Percentiles rank a stretch among this genome's conserved stretches.
Evolutionary conservation across 1,140 invertebrate species (phyloP).

Genomic region (Drosophila kikkawai): DNA sequence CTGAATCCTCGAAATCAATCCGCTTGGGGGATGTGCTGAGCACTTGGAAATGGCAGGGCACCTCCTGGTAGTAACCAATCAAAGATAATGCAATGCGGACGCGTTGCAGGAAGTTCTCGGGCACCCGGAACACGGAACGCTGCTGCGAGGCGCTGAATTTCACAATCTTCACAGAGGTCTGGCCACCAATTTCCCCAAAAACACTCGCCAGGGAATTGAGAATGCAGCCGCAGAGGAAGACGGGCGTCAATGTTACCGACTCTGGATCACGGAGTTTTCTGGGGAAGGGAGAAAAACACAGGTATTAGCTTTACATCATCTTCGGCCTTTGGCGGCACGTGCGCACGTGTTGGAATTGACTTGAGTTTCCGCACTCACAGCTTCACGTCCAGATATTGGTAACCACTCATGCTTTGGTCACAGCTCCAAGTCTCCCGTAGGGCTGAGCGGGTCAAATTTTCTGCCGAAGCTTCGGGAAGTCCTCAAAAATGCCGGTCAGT

Average conservation of each 20-base stretch:
- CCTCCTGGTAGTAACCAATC: constrained; percentile 86
- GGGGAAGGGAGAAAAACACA: constrained; percentile 29
- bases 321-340: neutral
- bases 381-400: constrained; percentile 84
- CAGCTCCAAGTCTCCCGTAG: constrained; percentile 1
- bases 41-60: constrained; percentile 86
- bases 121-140: constrained; percentile 87
- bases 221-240: constrained; percentile 87
- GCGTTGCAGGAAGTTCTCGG: constrained; percentile 86
- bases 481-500: constrained; percentile 47
- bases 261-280: constrained; percentile 86
- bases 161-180: constrained; percentile 86
- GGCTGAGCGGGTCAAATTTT: neutral
- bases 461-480: constrained; percentile 9
- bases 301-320: constrained; percentile 19
- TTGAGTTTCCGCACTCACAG: constrained; percentile 76
- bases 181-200: constrained; percentile 87
- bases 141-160: constrained; percentile 86
- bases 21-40: constrained; percentile 85
- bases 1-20: constrained; percentile 52
- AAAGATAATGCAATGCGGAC: constrained; percentile 87
- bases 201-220: constrained; percentile 86
- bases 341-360: constrained; percentile 34
- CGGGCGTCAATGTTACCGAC: constrained; percentile 83
- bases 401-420: constrained; percentile 71